Percentiles rank a stretch among this genome's conserved stretches.
Conservation (phyloP, 2,113 vertebrate genomes). For the Lucifuga dentata region DNA sequence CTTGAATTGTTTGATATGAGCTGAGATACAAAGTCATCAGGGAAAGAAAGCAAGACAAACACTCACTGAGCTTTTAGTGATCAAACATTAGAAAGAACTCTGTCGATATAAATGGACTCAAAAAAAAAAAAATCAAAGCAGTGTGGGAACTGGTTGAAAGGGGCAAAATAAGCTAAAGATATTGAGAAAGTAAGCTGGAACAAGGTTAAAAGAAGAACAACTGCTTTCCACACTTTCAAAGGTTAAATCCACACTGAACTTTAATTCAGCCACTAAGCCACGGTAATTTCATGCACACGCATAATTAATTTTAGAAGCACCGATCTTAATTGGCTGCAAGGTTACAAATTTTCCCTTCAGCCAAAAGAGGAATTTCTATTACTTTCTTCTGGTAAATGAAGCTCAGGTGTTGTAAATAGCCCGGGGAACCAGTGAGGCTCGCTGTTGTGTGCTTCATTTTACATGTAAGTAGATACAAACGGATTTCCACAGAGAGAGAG, state of each 20-base stretch:
- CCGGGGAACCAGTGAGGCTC: too few relatives aligned
- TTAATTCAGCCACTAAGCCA: conserved; percentile 32
- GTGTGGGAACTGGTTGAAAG: neutral
- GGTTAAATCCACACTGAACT: conserved; percentile 17
- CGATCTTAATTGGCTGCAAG: conserved; percentile 44
- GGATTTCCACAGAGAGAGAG: conserved; percentile 10
- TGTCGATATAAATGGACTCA: conserved; percentile 5
- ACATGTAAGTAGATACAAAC: conserved; percentile 37
- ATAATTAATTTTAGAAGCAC: conserved; percentile 41
- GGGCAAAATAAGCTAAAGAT: neutral
- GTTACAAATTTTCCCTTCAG: conserved; percentile 19
- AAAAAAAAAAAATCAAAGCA: conserved; percentile 17
- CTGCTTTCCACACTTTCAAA: neutral
- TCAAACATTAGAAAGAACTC: conserved; percentile 10
- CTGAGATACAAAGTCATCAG: neutral
- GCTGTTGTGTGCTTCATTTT: conserved; percentile 19
- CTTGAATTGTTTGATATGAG: neutral
- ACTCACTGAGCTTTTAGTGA: conserved; percentile 21
- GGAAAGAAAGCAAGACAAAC: conserved; percentile 28
- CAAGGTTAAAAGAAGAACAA: neutral
- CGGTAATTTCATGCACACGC: neutral
- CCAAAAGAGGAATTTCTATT: conserved; percentile 1
- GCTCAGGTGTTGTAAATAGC: conserved; percentile 16
- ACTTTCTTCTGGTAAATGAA: conserved; percentile 29
- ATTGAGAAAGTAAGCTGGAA: neutral